phyloP scores from a whole-genome alignment of 1,140 invertebrate species.

The Xylocopa sonorina region DNA sequence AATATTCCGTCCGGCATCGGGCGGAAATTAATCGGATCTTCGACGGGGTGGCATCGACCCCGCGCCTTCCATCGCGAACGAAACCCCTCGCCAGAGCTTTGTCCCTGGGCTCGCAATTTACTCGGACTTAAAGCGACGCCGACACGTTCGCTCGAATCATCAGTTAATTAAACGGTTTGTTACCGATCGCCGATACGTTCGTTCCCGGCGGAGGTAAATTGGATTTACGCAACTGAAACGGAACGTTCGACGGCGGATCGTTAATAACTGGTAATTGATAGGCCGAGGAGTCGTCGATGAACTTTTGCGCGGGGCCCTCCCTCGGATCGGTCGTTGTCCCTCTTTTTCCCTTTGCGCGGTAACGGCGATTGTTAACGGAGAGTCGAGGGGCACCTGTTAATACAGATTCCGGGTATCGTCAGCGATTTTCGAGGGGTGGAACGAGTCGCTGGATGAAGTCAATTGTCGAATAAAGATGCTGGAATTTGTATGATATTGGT shows the following conservation, averaged over 20 bases:
- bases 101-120: slow-evolving; percentile 39
- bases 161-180: slow-evolving; percentile 50
- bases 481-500: no score
- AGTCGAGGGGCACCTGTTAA: no score
- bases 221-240: slow-evolving; percentile 33
- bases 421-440: no score
- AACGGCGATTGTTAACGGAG: no score
- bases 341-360: background rate
- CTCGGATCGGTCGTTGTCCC: no score
- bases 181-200: slow-evolving; percentile 33
- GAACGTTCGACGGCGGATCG: slow-evolving; percentile 23
- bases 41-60: background rate
- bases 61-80: no score
- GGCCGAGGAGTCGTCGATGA: background rate
- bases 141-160: slow-evolving; percentile 43
- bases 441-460: no score
- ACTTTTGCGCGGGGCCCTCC: no score
- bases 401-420: no score
- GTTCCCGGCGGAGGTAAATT: slow-evolving; percentile 30
- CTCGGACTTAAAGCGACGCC: slow-evolving; percentile 39
- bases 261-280: slow-evolving; percentile 34
- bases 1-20: slow-evolving; percentile 70
- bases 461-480: no score
- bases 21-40: slow-evolving; percentile 71
- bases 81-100: no score